Evolutionary conservation across 2,888 invertebrate species (phyloP).

Genomic region (Branchinecta sandiegonensis): DNA sequence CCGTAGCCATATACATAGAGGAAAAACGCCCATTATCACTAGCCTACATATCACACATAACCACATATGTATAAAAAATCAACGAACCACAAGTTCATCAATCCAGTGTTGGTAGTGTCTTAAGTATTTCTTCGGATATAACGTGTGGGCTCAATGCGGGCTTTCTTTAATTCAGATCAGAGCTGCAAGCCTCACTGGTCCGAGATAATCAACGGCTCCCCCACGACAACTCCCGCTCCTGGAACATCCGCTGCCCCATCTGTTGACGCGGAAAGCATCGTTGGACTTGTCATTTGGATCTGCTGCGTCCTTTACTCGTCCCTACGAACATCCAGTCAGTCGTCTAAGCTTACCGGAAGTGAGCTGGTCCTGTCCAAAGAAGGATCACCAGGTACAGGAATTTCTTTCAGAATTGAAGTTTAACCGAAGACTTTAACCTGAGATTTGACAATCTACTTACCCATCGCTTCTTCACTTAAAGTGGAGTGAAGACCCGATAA

Average conservation of each 20-base stretch:
- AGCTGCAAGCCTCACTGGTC: slow-evolving; percentile 60
- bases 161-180: slow-evolving; percentile 39
- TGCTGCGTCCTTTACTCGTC: slow-evolving; percentile 91
- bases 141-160: not conserved
- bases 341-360: slow-evolving; percentile 74
- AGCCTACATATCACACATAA: no score
- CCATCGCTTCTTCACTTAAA: no score
- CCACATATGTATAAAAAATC: no score
- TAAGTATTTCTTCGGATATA: no score
- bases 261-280: slow-evolving; percentile 76
- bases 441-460: no score
- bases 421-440: no score
- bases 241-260: slow-evolving; percentile 36
- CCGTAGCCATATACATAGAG: no score
- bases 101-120: no score
- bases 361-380: slow-evolving; percentile 61
- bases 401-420: slow-evolving; percentile 9
- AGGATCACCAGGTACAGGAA: slow-evolving; percentile 48
- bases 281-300: slow-evolving; percentile 86
- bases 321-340: slow-evolving; percentile 70
- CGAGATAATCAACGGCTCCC: slow-evolving; percentile 35
- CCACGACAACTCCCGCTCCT: slow-evolving; percentile 29
- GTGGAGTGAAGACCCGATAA: no score
- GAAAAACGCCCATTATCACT: no score
- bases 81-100: no score